Conservation (phyloP, 2,113 vertebrate species). For the Suricata suricatta region DNA sequence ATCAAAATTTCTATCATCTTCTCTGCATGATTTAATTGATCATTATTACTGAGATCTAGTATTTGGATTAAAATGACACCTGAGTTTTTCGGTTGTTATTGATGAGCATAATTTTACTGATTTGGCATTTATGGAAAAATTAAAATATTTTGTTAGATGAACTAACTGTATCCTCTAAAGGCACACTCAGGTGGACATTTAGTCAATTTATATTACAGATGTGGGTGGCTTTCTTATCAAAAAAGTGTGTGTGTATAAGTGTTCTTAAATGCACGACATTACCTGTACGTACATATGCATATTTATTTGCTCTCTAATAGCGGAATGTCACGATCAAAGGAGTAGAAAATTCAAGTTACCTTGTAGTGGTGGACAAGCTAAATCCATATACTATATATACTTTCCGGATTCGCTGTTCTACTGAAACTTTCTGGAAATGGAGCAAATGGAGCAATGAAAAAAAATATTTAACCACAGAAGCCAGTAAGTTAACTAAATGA, state of each 20-base stretch:
- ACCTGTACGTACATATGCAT: too few relatives aligned
- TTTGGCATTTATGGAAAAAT: neutral
- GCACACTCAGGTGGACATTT: neutral
- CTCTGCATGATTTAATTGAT: neutral
- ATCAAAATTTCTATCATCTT: neutral
- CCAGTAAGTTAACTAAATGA: slow-evolving; percentile 79
- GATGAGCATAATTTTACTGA: neutral
- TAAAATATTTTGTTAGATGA: neutral
- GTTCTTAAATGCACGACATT: neutral
- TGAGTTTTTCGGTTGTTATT: neutral
- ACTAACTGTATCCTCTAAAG: neutral
- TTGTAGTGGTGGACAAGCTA: slow-evolving; percentile 68
- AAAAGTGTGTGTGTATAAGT: neutral
- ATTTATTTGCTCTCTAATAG: slow-evolving; percentile 71
- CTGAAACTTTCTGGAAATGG: slow-evolving; percentile 87
- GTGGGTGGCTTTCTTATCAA: neutral
- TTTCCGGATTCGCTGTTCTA: slow-evolving; percentile 84
- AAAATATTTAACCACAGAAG: slow-evolving; percentile 80
- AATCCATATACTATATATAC: slow-evolving; percentile 81
- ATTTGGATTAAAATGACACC: neutral
- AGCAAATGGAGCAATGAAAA: slow-evolving; percentile 83
- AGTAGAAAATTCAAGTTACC: slow-evolving; percentile 76
- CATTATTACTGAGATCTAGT: neutral
- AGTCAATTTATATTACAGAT: neutral
- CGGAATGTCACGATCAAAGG: slow-evolving; percentile 80